Conservation (phyloP, 1,140 invertebrate species). For the Trachymyrmex septentrionalis region DNA sequence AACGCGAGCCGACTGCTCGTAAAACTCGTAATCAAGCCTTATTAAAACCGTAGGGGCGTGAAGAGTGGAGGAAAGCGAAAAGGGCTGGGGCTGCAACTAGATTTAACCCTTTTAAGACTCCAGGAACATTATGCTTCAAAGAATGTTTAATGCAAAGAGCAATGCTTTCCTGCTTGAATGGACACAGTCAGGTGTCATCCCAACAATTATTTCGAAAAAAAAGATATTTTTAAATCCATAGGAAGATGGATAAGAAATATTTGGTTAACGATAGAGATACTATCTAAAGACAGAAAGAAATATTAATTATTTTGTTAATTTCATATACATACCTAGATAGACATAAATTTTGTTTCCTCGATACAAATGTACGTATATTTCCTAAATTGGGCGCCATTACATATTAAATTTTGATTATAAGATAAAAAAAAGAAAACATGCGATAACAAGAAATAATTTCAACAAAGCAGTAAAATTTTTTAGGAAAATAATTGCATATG, state of each 20-base stretch:
- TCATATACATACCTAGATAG: background rate
- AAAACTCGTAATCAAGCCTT: slow-evolving; percentile 73
- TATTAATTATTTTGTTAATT: background rate
- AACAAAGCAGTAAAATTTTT: background rate
- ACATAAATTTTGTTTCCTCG: background rate
- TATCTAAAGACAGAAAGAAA: background rate
- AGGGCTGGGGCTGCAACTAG: slow-evolving; percentile 43
- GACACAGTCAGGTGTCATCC: background rate
- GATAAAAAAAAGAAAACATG: background rate
- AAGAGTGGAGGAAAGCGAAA: slow-evolving; percentile 24
- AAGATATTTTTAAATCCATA: background rate
- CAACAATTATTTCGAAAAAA: background rate
- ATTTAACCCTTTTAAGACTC: slow-evolving; percentile 63
- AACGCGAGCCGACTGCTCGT: slow-evolving; percentile 66
- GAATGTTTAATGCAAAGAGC: slow-evolving; percentile 52
- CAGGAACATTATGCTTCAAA: slow-evolving; percentile 55
- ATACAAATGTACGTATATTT: background rate
- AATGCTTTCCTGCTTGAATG: slow-evolving; percentile 9
- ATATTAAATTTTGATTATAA: background rate
- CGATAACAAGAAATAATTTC: slow-evolving; percentile 14
- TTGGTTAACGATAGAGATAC: background rate
- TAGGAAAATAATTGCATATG: background rate
- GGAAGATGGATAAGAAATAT: background rate
- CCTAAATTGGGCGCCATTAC: background rate
- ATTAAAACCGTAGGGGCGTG: slow-evolving; percentile 69